These are phyloP conservation scores for Auanema freiburgensis DNA, from an alignment of 2,888 invertebrate genomes.

Conservation along the genomic window DNA sequence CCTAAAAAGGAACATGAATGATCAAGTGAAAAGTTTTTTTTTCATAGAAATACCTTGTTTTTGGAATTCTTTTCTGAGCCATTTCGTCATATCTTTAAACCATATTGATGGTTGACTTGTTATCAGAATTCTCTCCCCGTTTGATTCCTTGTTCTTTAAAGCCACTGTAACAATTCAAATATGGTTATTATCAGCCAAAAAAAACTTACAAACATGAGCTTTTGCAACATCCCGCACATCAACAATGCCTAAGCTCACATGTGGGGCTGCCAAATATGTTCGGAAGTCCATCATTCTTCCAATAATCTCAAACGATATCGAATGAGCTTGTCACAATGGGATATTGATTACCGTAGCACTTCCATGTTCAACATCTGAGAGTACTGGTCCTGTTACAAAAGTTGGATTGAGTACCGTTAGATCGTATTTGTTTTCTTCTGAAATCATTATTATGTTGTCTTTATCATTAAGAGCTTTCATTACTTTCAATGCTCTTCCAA, in stretches of 20 bases:
- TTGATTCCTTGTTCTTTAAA: conserved; percentile 63
- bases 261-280: conserved; percentile 44
- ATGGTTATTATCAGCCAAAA: neutral
- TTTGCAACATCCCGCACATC: conserved; percentile 69
- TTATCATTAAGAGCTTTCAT: neutral
- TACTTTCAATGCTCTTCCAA: conserved; percentile 22
- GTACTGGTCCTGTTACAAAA: conserved; percentile 44
- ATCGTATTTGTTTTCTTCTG: conserved; percentile 24
- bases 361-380: conserved; percentile 43
- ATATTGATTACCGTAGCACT: conserved; percentile 29
- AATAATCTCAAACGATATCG: conserved; percentile 24
- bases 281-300: conserved; percentile 43
- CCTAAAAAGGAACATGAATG: conserved; percentile 38
- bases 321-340: neutral
- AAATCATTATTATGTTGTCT: neutral
- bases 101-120: conserved; percentile 65
- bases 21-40: neutral
- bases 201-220: conserved; percentile 62
- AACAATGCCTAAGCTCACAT: conserved; percentile 65
- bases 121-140: conserved; percentile 67
- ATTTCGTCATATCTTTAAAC: conserved; percentile 67
- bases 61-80: conserved; percentile 66
- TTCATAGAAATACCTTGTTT: conserved; percentile 62
- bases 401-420: conserved; percentile 46
- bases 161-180: neutral